Base-by-base conservation (phyloP, 2,113 vertebrate genomes). In the Sialia sialis region DNA sequence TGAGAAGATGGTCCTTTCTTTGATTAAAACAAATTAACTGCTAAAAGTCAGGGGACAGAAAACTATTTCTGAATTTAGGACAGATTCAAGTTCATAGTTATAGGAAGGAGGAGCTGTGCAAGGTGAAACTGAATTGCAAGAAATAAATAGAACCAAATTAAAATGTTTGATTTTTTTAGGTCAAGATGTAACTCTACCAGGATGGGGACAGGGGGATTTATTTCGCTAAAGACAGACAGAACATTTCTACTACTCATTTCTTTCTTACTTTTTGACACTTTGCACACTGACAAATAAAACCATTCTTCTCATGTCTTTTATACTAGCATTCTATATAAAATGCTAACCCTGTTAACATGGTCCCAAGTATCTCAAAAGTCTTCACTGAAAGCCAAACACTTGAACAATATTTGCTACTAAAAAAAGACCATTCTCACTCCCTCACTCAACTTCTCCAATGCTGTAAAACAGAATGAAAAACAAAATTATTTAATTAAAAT, bases 1-100 rank as follows among this genome's bases (percentile, higher is more conserved):
- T 7, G 9, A 84, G 43, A 81, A 87, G 29, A 84, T 13, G 29
- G 36, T 20, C 43, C 38, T 78, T 76, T 23, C 79, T 89, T 63
- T 60, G 23, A 43, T 39, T 81, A 68, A 86, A 84, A 10, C 11
- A 78, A 56, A 78, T 75, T 63, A 87, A 59, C 54, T 56, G 39
- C 60, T 38, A 39, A 54, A 63, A 2, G 4, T 79, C 62, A 93
- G 15, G n/a, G 60, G 89, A 82, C n/a, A 41, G 17, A n/a, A 82
- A 87, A 63, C n/a, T 77, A 86, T 77, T 94, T 93, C 44, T 84
- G 74, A 87, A 93, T 85, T 87, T 51, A 89, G 84, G 77, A 78
- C 87, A 96, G 30, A 70, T 51, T 48, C 66, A 70, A 74, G 41
- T 75, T 87, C 73, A 72, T 3, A 43, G 27, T 60, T 82, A 29